Evolutionary conservation across 2,888 invertebrate species (phyloP).

Genomic region (Crossocerus cetratus): DNA sequence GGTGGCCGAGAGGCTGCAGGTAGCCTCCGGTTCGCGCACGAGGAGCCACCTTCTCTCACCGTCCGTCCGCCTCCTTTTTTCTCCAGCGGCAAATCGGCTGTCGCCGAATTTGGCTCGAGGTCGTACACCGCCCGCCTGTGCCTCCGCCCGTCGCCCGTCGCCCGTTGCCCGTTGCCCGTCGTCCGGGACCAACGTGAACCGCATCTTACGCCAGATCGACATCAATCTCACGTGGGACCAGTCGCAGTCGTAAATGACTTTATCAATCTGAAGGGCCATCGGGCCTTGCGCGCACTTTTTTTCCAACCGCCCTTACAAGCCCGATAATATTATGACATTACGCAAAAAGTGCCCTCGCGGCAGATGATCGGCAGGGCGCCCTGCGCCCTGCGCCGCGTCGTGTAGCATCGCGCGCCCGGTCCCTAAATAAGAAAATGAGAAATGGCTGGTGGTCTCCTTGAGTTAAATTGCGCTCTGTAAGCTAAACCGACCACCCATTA

Average conservation of each 20-base stretch:
- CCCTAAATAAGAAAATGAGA: too few relatives aligned
- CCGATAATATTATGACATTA: slow-evolving; percentile 19
- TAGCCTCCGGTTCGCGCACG: neutral
- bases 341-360: slow-evolving; percentile 23
- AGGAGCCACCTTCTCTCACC: slow-evolving; percentile 14
- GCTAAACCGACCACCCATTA: slow-evolving; percentile 9
- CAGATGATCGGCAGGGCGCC: neutral
- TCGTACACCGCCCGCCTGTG: slow-evolving; percentile 16
- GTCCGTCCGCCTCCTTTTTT: slow-evolving; percentile 12
- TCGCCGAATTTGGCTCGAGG: slow-evolving; percentile 44
- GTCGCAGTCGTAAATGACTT: slow-evolving; percentile 45
- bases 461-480: neutral
- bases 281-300: slow-evolving; percentile 24
- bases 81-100: slow-evolving; percentile 34
- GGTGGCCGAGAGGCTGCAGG: too few relatives aligned
- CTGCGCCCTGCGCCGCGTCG: too few relatives aligned
- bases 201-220: slow-evolving; percentile 33
- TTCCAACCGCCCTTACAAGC: slow-evolving; percentile 20
- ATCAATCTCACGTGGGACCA: slow-evolving; percentile 44
- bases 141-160: too few relatives aligned
- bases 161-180: too few relatives aligned
- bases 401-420: too few relatives aligned
- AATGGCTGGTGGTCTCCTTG: neutral
- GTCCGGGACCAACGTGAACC: slow-evolving; percentile 22
- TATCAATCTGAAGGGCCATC: slow-evolving; percentile 45